Evolutionary conservation across 2,113 vertebrate genomes (phyloP), one percentile per base, ranked within the genome.

Genomic region (Peromyscus leucopus): DNA sequence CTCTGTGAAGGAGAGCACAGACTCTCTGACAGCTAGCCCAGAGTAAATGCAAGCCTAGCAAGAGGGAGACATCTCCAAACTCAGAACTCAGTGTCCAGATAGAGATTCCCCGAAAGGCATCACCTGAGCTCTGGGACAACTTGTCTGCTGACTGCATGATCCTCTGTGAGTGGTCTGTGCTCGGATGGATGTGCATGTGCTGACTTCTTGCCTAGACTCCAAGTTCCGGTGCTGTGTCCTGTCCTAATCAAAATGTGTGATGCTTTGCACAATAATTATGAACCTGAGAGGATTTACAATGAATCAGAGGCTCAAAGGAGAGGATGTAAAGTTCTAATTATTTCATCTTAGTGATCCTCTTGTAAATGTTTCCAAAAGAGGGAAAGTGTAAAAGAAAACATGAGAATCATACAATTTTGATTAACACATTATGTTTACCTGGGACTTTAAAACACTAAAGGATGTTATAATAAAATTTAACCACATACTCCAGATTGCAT

Each of bases 321-420:
- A 93, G 4, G 5, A 33, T 76, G 17, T 17, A 2, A 2, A 36
- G 3, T 63, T 90, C 21, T 39, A 11, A 33, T 65, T 26, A 55
- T 72, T 87, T 92, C 61, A 59, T 84, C 79, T 74, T 57, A 51
- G 5, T 71, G 36, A 33, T 17, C 59, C 39, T 89, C 13, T 5
- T 80, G 31, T 55, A 12, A 33, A 57, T 95, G 39, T 31, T 96
- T 93, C 46, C 15, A 90, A n/a, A 67, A 87, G 86, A 93, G 22
- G 42, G 89, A 87, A 75, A 57, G 7, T 90, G 9, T 74, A 28
- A 92, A 93, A 83, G 59, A 88, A 96, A 92, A 88, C 24, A 69
- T 4, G 55, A 90, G 9, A 69, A 11, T 74, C 36, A 46, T 72
- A n/a, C 0, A 12, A 19, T 91, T 89, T 89, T 78, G 39, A 82